These are phyloP conservation scores for Euwallacea fornicatus DNA, from an alignment of 1,140 invertebrate species.

Conservation along the genomic window DNA sequence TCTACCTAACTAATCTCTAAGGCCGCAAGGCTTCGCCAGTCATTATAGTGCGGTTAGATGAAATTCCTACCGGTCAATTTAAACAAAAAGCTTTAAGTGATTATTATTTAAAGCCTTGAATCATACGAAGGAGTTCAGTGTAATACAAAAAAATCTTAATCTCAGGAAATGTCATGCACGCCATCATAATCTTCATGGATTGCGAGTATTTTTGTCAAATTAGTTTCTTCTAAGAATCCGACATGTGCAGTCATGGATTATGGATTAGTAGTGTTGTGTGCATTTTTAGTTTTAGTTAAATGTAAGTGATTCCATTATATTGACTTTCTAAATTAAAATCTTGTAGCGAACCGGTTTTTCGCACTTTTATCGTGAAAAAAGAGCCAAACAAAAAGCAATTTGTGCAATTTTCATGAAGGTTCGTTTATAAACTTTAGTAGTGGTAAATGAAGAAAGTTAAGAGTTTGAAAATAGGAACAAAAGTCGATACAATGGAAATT, in stretches of 20 bases:
- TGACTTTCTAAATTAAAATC: neutral
- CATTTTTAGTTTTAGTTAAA: neutral
- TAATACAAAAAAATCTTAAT: constrained; percentile 25
- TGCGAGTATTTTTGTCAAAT: constrained; percentile 20
- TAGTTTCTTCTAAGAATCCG: constrained; percentile 14
- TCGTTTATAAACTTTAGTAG: neutral
- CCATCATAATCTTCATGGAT: constrained; percentile 14
- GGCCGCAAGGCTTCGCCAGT: constrained; percentile 5
- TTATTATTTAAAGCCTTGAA: constrained; percentile 29
- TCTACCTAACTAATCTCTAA: neutral
- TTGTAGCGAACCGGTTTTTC: neutral
- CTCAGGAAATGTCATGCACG: constrained; percentile 31
- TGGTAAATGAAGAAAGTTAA: constrained; percentile 15
- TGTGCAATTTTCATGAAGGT: neutral
- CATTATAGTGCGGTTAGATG: constrained; percentile 20
- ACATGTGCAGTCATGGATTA: constrained; percentile 1
- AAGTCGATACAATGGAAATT: constrained; percentile 5
- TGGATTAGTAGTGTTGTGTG: too few species aligned
- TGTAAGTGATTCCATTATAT: neutral
- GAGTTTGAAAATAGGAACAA: neutral
- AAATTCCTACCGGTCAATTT: constrained; percentile 14
- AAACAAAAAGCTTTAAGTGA: constrained; percentile 22
- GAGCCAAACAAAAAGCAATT: neutral
- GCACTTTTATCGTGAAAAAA: neutral
- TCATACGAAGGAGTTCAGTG: constrained; percentile 29